Conservation (phyloP, 2,888 invertebrate genomes). For the Pheosia gnoma region DNA sequence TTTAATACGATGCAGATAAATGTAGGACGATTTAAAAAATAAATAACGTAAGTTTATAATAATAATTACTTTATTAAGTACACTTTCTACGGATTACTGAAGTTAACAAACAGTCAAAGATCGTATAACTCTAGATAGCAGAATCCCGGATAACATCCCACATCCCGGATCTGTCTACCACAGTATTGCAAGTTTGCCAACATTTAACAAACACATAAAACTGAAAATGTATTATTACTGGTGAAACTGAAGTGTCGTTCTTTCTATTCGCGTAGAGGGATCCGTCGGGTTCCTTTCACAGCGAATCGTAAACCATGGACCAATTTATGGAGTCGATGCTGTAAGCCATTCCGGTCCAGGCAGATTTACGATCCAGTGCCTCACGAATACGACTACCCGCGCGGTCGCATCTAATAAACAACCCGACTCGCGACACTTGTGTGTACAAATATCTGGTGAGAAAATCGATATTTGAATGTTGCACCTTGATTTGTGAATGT, state of each 20-base stretch:
- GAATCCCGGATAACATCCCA: no score
- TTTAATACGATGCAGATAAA: no score
- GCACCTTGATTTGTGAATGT: conserved; percentile 17
- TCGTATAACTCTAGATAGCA: neutral
- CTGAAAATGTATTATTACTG: conserved; percentile 30
- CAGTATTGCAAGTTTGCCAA: conserved; percentile 2
- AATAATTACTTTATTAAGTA: no score
- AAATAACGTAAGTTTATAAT: no score
- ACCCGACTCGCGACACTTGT: conserved; percentile 47
- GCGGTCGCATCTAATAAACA: conserved; percentile 65
- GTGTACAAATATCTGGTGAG: conserved; percentile 33
- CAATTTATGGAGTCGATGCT: conserved; percentile 76
- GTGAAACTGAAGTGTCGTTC: conserved; percentile 47
- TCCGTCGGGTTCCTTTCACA: conserved; percentile 65
- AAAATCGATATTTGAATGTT: conserved; percentile 20
- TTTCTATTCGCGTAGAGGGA: conserved; percentile 48
- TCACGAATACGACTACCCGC: conserved; percentile 69
- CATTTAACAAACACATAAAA: conserved; percentile 18
- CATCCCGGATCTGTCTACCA: no score
- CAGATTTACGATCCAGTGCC: conserved; percentile 76
- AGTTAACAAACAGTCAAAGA: no score
- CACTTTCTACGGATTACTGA: no score
- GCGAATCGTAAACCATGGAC: conserved; percentile 77
- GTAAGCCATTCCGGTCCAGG: conserved; percentile 71
- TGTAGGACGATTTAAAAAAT: no score